Percentiles rank a stretch among this genome's conserved stretches.
phyloP scores from a whole-genome alignment of 2,888 invertebrate species.

The Dicyrtomina minuta region DNA sequence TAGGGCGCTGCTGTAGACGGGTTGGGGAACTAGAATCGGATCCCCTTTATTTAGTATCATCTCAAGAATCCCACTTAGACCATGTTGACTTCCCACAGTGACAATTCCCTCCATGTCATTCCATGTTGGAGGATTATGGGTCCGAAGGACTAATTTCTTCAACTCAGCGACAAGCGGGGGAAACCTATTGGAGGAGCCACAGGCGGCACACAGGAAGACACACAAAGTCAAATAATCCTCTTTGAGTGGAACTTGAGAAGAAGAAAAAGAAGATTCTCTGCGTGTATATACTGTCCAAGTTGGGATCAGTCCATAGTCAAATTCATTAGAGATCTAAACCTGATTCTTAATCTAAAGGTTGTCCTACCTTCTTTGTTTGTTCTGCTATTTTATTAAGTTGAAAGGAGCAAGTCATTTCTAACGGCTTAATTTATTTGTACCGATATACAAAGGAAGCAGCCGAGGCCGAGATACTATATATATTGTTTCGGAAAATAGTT shows the following conservation, averaged over 20 bases:
- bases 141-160: constrained; percentile 64
- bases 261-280: neutral
- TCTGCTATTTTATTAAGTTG: too few relatives aligned
- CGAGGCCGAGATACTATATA: too few relatives aligned
- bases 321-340: too few relatives aligned
- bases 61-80: constrained; percentile 72
- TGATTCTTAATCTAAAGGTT: too few relatives aligned
- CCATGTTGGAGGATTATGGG: constrained; percentile 69
- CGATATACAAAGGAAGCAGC: too few relatives aligned
- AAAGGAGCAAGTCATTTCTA: too few relatives aligned
- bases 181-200: constrained; percentile 57
- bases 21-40: constrained; percentile 69
- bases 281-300: neutral
- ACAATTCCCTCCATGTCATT: constrained; percentile 62
- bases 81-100: constrained; percentile 76
- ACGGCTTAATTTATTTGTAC: too few relatives aligned
- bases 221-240: neutral
- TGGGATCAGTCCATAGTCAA: too few relatives aligned
- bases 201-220: too few relatives aligned
- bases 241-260: neutral
- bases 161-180: constrained; percentile 64
- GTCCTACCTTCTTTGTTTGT: too few relatives aligned
- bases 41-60: constrained; percentile 71
- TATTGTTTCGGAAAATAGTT: too few relatives aligned
- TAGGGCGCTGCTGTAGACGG: constrained; percentile 70